Base-by-base conservation (phyloP, 2,888 invertebrate species). In the Parapristionchus giblindavisi region DNA sequence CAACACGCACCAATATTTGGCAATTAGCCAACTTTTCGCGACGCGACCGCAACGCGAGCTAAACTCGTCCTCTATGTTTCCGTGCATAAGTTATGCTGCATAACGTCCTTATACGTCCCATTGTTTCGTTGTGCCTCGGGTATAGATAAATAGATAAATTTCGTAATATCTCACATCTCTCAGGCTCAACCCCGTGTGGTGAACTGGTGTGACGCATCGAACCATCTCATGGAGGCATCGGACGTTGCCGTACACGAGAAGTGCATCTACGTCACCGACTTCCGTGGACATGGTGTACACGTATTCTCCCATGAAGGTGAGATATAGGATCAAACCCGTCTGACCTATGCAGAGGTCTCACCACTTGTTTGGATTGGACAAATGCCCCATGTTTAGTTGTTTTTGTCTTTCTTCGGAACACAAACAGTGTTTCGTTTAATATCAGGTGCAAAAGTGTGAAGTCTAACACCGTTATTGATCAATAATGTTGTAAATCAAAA, bases 251-350 rank as follows among this genome's bases (percentile, higher is more conserved):
- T 84, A 78, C 81, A 79, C 71, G 85, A 85, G 51, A 81, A 81
- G 43, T 56, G 77, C 72, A 80, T 85, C 66, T 85, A 82, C 72
- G 81, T 85, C 66, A 83, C 85, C 34, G 85, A 85, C 63, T 85
- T 85, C 77, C 83, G 84, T 54, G 81, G 83, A 63, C 85, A 85
- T 71, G 82, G 83, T 60, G 82, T 85, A 14, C 84, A 84, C 51
- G 83, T 85, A 17, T 85, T 79, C 77, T 78, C 77, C 14, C 76
- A 77, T 4, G 82, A 85, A 61, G 85, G 85, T 85, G 51, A 51
- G 52, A 11, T 21, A 21, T 21, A 11, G 11, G 11, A 48, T 11
- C 48, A 14, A 48, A 48, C 48, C 48, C 21, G 48, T 14, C 48
- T 21, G 48, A 48, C 21, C 48, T 48, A 48, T 14, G 48, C n/a